Percentiles rank a stretch among this genome's conserved stretches.
Evolutionary conservation across 2,888 invertebrate species (phyloP).

Genomic region (Tenthredo livida): DNA sequence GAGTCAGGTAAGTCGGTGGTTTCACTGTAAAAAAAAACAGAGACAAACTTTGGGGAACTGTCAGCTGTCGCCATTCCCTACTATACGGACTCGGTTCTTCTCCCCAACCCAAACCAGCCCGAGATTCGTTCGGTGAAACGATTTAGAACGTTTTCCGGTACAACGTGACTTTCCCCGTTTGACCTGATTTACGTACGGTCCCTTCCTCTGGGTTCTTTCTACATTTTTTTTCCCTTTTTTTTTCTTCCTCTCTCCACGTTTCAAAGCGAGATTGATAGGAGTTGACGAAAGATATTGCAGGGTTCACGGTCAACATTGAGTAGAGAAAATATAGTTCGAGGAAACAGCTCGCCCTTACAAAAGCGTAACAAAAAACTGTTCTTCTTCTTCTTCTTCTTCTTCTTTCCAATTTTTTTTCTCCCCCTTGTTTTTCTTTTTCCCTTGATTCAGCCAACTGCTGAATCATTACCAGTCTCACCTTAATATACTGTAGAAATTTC

Average conservation of each 20-base stretch:
- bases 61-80: background rate
- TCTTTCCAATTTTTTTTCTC: background rate
- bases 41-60: slow-evolving; percentile 14
- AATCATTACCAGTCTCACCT: background rate
- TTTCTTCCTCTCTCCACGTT: background rate
- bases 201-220: background rate
- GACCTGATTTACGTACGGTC: slow-evolving; percentile 42
- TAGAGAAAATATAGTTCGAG: background rate
- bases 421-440: background rate
- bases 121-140: slow-evolving; percentile 10
- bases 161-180: slow-evolving; percentile 30
- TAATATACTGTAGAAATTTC: background rate
- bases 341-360: background rate
- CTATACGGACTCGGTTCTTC: background rate
- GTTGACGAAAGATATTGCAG: slow-evolving; percentile 33
- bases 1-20: slow-evolving; percentile 83
- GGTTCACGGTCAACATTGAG: slow-evolving; percentile 1
- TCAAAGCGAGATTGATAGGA: slow-evolving; percentile 20
- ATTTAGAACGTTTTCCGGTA: slow-evolving; percentile 35
- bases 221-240: background rate
- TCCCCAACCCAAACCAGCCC: background rate
- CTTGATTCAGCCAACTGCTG: background rate
- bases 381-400: background rate
- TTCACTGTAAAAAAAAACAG: slow-evolving; percentile 33
- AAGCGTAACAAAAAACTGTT: background rate